Base-by-base conservation (phyloP, 1,140 invertebrate genomes). In the Hycleus cichorii region DNA sequence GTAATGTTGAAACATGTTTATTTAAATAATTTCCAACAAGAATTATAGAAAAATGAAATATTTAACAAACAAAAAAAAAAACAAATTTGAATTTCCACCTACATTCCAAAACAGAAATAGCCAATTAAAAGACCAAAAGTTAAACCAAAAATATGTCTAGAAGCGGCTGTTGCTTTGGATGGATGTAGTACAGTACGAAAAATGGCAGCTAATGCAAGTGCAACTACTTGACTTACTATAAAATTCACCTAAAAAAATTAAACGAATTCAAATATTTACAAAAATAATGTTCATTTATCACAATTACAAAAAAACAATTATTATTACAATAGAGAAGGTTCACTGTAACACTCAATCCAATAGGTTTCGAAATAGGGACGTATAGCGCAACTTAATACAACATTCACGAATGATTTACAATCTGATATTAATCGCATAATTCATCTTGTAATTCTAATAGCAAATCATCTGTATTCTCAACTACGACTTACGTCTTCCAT, bases 101-200 rank as follows among this genome's bases (percentile, higher is more conserved):
- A 89, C 83, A 82, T 84, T 76, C 91, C 91, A 77, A 91, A 93
- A 75, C 89, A 91, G 75, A 93, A 93, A 77, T 89, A 91, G 59
- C 88, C 87, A 68, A 92, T 82, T 55, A 81, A 71, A 64, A 93
- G 76, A 48, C 91, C 91, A 70, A 89, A 76, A 46, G 85, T 69
- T 39, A 92, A 79, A 57, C 87, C 88, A 69, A 88, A 87, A 50
- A 78, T 77, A 76, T 92, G 88, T 66, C 90, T 81, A 57, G 83
- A 80, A 45, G 80, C 81, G 59, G 84, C 77, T 49, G 83, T 81
- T 50, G 84, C 83, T 58, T 77, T 76, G 3, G 74, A 75, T 48
- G 84, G 83, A 74, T 82, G 85, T 58, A 93, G 77, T 67, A 81
- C 79, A 63, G 82, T 83, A 66, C 88, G 83, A 72, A 90, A 87